Evolutionary conservation across 2,888 invertebrate genomes (phyloP).

Genomic region (Chironomus tentans): DNA sequence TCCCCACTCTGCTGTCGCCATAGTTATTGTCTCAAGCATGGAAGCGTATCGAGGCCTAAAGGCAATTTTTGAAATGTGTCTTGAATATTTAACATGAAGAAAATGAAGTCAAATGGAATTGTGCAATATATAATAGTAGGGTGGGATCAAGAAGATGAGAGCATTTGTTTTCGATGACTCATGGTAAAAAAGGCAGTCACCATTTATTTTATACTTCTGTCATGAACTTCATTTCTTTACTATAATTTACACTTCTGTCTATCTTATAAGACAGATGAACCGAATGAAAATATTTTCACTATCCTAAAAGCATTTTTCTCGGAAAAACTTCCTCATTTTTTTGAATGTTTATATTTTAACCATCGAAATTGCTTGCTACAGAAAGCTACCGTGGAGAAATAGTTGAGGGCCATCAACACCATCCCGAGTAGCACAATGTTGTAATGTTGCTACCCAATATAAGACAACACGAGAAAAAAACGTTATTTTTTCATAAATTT

Average conservation of each 20-base stretch:
- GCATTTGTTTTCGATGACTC: neutral
- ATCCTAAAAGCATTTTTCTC: too few species aligned
- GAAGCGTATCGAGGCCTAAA: conserved; percentile 5
- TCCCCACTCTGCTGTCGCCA: neutral
- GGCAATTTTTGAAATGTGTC: conserved; percentile 13
- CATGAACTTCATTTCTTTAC: neutral
- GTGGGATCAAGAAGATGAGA: too few species aligned
- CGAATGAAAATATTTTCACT: neutral
- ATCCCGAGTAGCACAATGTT: too few species aligned
- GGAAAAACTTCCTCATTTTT: too few species aligned
- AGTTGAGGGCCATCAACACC: too few species aligned
- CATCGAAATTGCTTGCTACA: too few species aligned
- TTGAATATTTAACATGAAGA: conserved; percentile 12
- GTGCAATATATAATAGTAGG: neutral
- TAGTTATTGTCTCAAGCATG: conserved; percentile 15
- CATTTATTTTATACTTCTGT: neutral
- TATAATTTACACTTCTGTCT: too few species aligned
- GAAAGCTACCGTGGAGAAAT: too few species aligned
- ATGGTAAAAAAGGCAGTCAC: neutral
- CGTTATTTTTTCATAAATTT: too few species aligned
- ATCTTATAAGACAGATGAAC: neutral
- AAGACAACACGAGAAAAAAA: too few species aligned
- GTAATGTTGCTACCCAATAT: too few species aligned
- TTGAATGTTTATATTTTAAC: too few species aligned
- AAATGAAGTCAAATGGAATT: neutral